A percentile compares a stretch with the other conserved stretches of the same genome.
These are phyloP conservation scores for Dunckerocampus dactyliophorus DNA, from an alignment of 2,113 vertebrate species.

Conservation along the genomic window DNA sequence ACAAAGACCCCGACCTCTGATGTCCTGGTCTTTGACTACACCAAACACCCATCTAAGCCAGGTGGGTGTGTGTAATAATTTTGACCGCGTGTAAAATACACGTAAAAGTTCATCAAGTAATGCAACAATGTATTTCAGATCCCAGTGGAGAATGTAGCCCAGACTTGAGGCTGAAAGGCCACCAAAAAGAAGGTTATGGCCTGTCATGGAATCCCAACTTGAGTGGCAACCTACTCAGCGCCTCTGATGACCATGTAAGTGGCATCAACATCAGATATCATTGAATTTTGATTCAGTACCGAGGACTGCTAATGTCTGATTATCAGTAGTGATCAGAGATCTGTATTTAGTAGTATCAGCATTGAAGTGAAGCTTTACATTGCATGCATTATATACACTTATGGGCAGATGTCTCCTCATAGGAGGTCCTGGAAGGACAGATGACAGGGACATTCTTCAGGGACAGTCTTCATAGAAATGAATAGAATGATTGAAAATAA, in stretches of 20 bases:
- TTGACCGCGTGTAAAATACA: background rate
- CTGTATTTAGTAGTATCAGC: too few species aligned
- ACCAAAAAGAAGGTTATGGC: conserved; percentile 97
- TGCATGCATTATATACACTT: too few species aligned
- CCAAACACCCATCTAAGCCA: conserved; percentile 97
- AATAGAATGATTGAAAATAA: too few species aligned
- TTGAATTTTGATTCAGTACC: too few species aligned
- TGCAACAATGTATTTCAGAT: conserved; percentile 64
- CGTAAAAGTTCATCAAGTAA: background rate
- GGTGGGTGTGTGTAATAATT: conserved; percentile 62
- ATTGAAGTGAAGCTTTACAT: too few species aligned
- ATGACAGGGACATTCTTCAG: too few species aligned
- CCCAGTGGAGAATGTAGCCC: conserved; percentile 97
- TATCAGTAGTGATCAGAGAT: too few species aligned
- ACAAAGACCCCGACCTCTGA: conserved; percentile 98
- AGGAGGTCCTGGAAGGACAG: too few species aligned
- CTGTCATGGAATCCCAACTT: conserved; percentile 99
- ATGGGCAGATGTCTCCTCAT: too few species aligned
- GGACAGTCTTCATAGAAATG: too few species aligned
- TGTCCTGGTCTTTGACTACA: conserved; percentile 97
- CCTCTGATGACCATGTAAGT: conserved; percentile 94
- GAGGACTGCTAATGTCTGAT: too few species aligned
- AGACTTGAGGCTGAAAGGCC: conserved; percentile 90
- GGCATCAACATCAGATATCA: too few species aligned
- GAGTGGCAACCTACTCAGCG: conserved; percentile 93